A percentile compares a stretch with the other conserved stretches of the same genome.
Conservation (phyloP, 2,113 vertebrate species). For the Cathartes aura region DNA sequence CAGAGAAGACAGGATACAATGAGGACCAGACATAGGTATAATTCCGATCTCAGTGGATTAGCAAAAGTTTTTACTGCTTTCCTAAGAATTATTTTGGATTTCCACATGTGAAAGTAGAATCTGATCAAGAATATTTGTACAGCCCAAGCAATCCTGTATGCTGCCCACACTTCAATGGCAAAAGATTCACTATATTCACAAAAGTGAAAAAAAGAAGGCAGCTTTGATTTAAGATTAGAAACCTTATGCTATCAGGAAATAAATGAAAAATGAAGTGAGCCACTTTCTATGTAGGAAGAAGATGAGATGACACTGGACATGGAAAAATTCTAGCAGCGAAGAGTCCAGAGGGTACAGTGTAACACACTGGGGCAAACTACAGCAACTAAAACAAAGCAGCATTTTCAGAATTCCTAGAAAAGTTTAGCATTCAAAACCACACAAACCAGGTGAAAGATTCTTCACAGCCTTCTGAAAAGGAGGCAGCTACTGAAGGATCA, state of each 20-base stretch:
- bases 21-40: not conserved
- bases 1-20: not conserved
- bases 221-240: not conserved
- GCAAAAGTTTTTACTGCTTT: not conserved
- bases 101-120: not conserved
- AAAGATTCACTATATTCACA: not conserved
- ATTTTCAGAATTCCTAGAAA: not conserved
- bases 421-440: not conserved
- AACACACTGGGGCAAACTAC: not conserved
- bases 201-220: not conserved
- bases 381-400: not conserved
- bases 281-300: not conserved
- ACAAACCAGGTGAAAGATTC: not conserved
- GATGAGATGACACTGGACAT: not conserved
- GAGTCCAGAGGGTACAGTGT: not conserved
- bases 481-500: not conserved
- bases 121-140: not conserved
- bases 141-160: not conserved
- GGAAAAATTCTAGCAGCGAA: not conserved
- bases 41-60: not conserved
- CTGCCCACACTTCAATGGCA: not conserved
- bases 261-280: not conserved
- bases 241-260: not conserved
- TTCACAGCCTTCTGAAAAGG: not conserved
- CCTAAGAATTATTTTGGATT: not conserved